Percentiles rank a stretch among this genome's conserved stretches.
These are phyloP conservation scores for Smithornis capensis DNA, from an alignment of 2,113 vertebrate species.

Conservation along the genomic window DNA sequence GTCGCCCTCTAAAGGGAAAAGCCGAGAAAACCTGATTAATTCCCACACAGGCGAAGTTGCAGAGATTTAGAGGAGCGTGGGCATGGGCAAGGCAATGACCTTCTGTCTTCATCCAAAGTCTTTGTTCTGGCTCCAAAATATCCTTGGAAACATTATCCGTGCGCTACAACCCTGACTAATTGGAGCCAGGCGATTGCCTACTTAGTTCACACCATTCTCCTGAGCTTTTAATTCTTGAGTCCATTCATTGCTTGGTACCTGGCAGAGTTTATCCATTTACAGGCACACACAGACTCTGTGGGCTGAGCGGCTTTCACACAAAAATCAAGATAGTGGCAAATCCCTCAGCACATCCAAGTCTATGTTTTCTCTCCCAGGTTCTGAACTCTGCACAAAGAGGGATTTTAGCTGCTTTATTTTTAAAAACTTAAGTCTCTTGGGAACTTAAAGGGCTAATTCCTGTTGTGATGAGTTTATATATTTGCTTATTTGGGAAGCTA, in stretches of 20 bases:
- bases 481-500: neutral
- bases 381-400: neutral
- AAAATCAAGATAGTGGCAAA: neutral
- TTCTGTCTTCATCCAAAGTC: neutral
- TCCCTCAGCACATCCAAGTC: neutral
- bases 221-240: neutral
- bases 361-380: neutral
- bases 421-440: neutral
- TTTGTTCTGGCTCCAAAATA: neutral
- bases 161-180: neutral
- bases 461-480: neutral
- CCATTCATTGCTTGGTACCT: neutral
- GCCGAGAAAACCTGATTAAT: neutral
- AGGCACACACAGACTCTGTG: neutral
- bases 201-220: neutral
- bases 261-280: neutral
- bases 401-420: neutral
- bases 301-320: neutral
- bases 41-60: neutral
- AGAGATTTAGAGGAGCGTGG: neutral
- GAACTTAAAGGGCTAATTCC: neutral
- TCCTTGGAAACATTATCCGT: neutral
- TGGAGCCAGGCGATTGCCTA: accelerated
- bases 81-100: accelerated
- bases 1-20: conserved; percentile 57